Base-by-base conservation (phyloP, 1,140 invertebrate genomes). In the Bombus impatiens region DNA sequence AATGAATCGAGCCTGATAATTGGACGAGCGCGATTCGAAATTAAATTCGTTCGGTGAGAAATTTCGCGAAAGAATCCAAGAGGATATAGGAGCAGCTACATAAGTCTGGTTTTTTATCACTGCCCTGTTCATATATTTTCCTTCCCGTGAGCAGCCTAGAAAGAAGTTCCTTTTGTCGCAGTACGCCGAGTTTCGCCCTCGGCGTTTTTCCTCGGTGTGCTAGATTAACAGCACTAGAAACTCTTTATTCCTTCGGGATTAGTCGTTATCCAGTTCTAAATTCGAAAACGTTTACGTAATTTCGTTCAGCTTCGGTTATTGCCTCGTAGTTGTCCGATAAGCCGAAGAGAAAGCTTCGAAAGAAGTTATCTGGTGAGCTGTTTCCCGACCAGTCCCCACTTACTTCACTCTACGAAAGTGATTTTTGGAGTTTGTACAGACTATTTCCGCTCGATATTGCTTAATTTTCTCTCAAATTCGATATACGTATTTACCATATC, bases 241-340 rank as follows among this genome's bases (percentile, higher is more conserved):
- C 70, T 74, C 71, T 74, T 74, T 74, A 44, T 32, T 35, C 71
- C 40, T 10, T 44, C 18, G 37, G 40, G 40, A 74, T 74, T 44
- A 22, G 37, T 32, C 28, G 37, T 8, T 42, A 44, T n/a, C 37
- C 32, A 9, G 40, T 44, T 44, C 71, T 74, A 74, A 74, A 74
- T 74, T 74, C 18, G 28, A 74, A 22, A 74, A 44, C 40, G 28
- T 40, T 74, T 74, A 74, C 71, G 71, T 44, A 74, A 74, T 74
- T 74, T 32, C 71, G 71, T 44, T n/a, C 40, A n/a, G n/a, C 37
- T 18, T 44, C 28, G 40, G 71, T 74, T 74, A 44, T 74, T 44
- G 71, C 71, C 70, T 37, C 32, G 35, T 37, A 22, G 35, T 25
- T 68, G 67, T 32, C 25, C 68, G 68, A 42, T 71, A 71, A 71